Conservation (phyloP, 2,888 invertebrate species). For the Harpalus rubripes region DNA sequence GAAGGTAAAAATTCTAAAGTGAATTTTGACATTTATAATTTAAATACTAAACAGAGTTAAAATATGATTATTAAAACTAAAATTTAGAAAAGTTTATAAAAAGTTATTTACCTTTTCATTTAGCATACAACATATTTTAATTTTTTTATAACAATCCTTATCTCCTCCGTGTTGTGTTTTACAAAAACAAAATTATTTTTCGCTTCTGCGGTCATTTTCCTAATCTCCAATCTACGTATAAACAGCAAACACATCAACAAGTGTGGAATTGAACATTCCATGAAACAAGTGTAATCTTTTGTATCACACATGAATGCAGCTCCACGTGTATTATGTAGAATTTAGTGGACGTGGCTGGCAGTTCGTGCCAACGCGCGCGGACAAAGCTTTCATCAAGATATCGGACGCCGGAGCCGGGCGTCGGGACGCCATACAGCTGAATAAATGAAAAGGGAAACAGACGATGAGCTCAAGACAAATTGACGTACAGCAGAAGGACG, state of each 20-base stretch:
- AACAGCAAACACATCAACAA: not conserved
- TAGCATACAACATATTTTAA: too few species aligned
- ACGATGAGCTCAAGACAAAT: conserved; percentile 4
- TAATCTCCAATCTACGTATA: not conserved
- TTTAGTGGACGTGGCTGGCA: not conserved
- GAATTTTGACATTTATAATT: too few species aligned
- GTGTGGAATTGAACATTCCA: not conserved
- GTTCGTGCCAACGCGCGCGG: not conserved
- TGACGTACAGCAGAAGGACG: not conserved
- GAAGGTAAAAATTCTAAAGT: too few species aligned
- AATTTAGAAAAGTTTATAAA: too few species aligned
- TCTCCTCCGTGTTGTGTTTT: too few species aligned
- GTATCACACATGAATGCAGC: conserved; percentile 1
- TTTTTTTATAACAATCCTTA: too few species aligned
- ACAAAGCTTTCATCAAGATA: conserved; percentile 6
- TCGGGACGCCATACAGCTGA: not conserved
- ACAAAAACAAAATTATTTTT: too few species aligned
- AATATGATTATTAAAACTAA: too few species aligned
- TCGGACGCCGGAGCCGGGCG: not conserved
- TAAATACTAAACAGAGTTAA: too few species aligned
- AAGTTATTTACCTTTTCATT: too few species aligned
- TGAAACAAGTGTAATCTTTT: not conserved
- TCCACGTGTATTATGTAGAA: not conserved
- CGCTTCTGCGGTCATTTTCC: not conserved
- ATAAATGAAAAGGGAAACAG: not conserved